Conservation (phyloP, 2,888 invertebrate species). For the Mythimna albipuncta region DNA sequence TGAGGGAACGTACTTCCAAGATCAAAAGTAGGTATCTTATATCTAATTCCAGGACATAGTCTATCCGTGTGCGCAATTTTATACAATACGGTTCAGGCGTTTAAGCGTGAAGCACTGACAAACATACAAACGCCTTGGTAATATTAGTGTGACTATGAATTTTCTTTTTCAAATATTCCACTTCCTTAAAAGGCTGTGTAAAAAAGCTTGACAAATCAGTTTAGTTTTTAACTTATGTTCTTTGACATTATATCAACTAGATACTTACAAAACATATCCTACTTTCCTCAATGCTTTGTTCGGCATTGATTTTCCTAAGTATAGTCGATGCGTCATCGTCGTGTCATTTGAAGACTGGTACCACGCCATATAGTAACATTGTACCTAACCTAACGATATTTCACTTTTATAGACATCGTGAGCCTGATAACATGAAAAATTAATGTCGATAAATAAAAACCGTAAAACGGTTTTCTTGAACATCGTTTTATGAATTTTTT, state of each 20-base stretch:
- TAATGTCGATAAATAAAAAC: conserved; percentile 42
- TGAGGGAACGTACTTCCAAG: too few species aligned
- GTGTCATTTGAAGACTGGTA: conserved; percentile 76
- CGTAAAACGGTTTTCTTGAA: conserved; percentile 26
- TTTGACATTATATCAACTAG: conserved; percentile 7
- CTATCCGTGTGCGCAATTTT: too few species aligned
- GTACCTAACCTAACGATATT: conserved; percentile 50
- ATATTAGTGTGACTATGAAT: neutral
- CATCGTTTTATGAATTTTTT: conserved; percentile 35
- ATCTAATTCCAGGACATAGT: too few species aligned
- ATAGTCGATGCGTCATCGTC: conserved; percentile 70
- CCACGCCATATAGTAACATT: conserved; percentile 54
- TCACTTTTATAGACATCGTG: conserved; percentile 57
- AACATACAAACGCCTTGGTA: neutral
- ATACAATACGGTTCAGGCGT: too few species aligned
- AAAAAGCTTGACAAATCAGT: neutral
- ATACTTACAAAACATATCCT: conserved; percentile 1
- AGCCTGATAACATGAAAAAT: conserved; percentile 49
- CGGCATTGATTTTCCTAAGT: conserved; percentile 74
- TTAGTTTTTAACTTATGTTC: neutral
- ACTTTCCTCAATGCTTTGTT: conserved; percentile 18
- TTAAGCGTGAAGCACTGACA: too few species aligned
- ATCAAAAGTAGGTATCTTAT: too few species aligned
- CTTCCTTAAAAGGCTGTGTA: neutral
- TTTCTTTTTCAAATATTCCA: neutral